A percentile compares a stretch with the other conserved stretches of the same genome.
phyloP scores from a whole-genome alignment of 1,140 invertebrate species.

The Ladona fulva region DNA sequence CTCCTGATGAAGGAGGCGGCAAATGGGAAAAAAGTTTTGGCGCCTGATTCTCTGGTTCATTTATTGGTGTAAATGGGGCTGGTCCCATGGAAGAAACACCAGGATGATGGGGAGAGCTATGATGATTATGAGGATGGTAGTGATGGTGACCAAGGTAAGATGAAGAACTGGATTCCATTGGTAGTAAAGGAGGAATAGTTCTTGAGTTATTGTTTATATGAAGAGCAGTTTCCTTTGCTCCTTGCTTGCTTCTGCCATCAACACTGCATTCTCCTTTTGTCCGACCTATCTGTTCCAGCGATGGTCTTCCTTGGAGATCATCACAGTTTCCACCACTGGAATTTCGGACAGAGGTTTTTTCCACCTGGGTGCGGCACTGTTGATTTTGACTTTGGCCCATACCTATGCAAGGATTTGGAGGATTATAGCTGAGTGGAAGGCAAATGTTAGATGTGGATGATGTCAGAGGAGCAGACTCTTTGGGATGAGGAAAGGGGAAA shows the following conservation, averaged over 20 bases:
- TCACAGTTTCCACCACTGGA: not conserved
- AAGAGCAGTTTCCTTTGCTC: not conserved
- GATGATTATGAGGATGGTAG: constrained; percentile 24
- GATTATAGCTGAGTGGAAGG: not conserved
- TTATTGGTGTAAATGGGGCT: not conserved
- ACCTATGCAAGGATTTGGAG: not conserved
- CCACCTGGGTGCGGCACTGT: not conserved
- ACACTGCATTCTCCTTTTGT: not conserved
- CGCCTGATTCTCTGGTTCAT: not conserved
- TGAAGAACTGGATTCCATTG: not conserved
- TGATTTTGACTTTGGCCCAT: not conserved
- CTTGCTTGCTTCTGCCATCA: not conserved
- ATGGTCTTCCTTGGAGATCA: not conserved
- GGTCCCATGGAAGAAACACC: not conserved
- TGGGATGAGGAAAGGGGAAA: not conserved
- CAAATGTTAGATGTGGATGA: not conserved
- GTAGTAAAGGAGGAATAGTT: not conserved
- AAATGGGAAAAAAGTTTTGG: constrained; percentile 24
- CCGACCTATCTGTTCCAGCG: not conserved
- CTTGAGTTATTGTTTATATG: not conserved
- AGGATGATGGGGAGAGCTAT: constrained; percentile 25
- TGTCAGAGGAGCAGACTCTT: not conserved
- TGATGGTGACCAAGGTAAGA: constrained; percentile 17
- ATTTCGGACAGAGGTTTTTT: not conserved
- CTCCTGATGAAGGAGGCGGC: constrained; percentile 28